Percentiles rank a stretch among this genome's conserved stretches.
Conservation (phyloP, 1,140 invertebrate species). For the Choristoneura fumiferana region DNA sequence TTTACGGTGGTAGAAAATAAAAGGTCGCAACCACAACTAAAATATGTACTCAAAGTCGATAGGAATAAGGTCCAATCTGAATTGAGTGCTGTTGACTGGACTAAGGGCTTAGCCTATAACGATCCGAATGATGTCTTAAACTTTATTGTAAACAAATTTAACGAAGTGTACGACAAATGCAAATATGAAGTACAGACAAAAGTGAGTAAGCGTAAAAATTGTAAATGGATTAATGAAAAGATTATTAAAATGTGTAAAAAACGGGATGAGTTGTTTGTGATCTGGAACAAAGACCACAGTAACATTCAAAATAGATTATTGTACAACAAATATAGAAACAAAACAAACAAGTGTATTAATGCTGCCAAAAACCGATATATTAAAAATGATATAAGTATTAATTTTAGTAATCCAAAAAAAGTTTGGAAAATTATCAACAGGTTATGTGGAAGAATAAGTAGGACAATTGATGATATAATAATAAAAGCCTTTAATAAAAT, state of each 20-base stretch:
- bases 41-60: not conserved
- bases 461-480: not conserved
- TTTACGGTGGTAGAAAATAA: not conserved
- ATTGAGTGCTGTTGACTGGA: not conserved
- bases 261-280: conserved; percentile 22
- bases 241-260: conserved; percentile 27
- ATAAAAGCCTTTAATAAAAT: not conserved
- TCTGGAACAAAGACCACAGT: no score
- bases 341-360: conserved; percentile 28
- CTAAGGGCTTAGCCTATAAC: not conserved
- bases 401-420: conserved; percentile 24
- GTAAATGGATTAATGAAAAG: conserved; percentile 25
- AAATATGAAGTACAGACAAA: conserved; percentile 14
- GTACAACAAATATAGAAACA: conserved; percentile 32
- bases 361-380: conserved; percentile 15
- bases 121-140: no score
- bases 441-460: conserved; percentile 22
- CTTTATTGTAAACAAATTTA: no score
- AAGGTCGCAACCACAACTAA: no score
- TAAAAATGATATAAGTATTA: conserved; percentile 24
- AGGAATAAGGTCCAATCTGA: not conserved
- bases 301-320: conserved; percentile 25
- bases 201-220: conserved; percentile 10
- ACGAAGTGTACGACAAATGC: conserved; percentile 11
- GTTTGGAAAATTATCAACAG: conserved; percentile 26